Conservation (phyloP, 2,888 invertebrate genomes). For the Andricus quercusramuli region DNA sequence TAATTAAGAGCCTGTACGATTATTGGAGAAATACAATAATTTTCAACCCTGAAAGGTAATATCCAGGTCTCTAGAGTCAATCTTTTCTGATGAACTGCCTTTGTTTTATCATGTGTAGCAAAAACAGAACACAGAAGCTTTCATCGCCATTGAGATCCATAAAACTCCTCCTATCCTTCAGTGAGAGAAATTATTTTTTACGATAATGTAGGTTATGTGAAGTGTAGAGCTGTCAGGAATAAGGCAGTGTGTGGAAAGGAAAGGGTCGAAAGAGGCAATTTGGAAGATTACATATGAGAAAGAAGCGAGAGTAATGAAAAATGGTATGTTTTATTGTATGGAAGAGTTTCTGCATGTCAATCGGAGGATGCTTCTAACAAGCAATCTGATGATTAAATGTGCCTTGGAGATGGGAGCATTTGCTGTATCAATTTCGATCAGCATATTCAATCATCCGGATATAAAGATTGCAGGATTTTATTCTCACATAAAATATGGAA, state of each 20-base stretch:
- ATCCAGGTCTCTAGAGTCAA: constrained; percentile 6
- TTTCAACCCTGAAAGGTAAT: constrained; percentile 29
- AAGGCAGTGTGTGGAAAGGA: not conserved
- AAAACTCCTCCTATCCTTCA: not conserved
- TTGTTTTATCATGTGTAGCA: constrained; percentile 7
- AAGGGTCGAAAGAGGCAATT: constrained; percentile 16
- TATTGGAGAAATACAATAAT: constrained; percentile 9
- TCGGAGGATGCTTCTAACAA: constrained; percentile 17
- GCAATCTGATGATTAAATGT: constrained; percentile 38
- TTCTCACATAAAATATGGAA: not conserved
- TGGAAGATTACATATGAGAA: constrained; percentile 32
- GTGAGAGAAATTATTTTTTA: constrained; percentile 8
- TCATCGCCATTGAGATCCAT: constrained; percentile 1
- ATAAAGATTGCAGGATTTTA: constrained; percentile 9
- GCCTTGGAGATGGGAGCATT: constrained; percentile 22
- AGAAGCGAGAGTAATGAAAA: constrained; percentile 10
- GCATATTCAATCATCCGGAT: constrained; percentile 20
- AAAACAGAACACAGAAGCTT: constrained; percentile 1
- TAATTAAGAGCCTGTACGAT: constrained; percentile 19
- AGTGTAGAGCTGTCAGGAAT: not conserved
- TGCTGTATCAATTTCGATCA: constrained; percentile 28
- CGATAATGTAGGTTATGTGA: not conserved
- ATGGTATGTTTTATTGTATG: constrained; percentile 14
- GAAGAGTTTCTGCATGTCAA: constrained; percentile 12
- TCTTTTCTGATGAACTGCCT: constrained; percentile 11